Evolutionary conservation across 2,888 invertebrate species (phyloP).

Genomic region (Pammene fasciana): DNA sequence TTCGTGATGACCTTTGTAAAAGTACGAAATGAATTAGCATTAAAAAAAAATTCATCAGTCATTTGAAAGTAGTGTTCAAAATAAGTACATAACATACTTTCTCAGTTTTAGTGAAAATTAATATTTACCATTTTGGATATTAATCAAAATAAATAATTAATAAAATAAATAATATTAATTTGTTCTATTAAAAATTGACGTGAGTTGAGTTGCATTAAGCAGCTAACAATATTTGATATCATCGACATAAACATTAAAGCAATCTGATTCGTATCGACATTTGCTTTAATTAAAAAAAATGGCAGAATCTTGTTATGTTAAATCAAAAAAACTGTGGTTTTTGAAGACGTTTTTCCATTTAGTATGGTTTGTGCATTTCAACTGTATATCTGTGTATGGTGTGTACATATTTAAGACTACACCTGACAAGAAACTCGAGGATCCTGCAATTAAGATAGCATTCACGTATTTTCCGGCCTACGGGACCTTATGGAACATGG

Average conservation of each 20-base stretch:
- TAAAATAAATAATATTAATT: neutral
- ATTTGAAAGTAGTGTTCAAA: neutral
- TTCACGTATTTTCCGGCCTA: slow-evolving; percentile 7
- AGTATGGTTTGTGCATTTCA: neutral
- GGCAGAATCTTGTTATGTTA: neutral
- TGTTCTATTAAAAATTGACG: no score
- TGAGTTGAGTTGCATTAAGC: no score
- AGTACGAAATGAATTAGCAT: no score
- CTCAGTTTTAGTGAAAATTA: neutral
- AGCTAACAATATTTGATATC: no score
- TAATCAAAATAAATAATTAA: neutral
- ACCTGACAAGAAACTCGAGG: neutral
- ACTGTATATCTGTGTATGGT: neutral
- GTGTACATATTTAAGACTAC: neutral
- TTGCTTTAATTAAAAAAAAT: neutral
- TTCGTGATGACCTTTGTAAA: no score
- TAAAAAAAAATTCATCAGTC: no score
- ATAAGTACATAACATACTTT: neutral
- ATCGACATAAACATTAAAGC: no score
- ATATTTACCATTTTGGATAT: no score
- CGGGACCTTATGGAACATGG: slow-evolving; percentile 6
- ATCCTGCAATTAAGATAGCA: neutral
- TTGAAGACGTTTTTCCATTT: neutral
- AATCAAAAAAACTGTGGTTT: neutral
- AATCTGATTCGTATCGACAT: neutral